Percentiles rank a stretch among this genome's conserved stretches.
These are phyloP conservation scores for Scrobipalpa costella DNA, from an alignment of 2,888 invertebrate genomes.

Conservation along the genomic window DNA sequence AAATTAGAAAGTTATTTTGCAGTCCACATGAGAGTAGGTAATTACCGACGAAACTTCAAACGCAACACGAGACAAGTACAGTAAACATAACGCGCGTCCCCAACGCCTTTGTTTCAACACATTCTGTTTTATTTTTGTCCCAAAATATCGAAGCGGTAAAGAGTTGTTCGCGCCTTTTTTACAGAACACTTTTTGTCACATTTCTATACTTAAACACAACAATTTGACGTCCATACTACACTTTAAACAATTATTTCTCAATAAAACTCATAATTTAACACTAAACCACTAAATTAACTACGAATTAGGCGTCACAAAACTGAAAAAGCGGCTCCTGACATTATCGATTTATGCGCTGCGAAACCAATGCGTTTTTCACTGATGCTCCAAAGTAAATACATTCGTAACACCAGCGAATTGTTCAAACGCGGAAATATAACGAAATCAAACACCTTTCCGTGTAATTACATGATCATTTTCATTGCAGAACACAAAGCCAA, in stretches of 20 bases:
- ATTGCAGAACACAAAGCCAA: constrained; percentile 76
- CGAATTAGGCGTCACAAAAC: constrained; percentile 57
- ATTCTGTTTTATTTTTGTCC: constrained; percentile 49
- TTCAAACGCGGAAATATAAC: constrained; percentile 47
- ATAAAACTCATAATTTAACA: constrained; percentile 31
- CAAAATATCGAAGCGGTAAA: constrained; percentile 48
- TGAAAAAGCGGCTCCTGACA: constrained; percentile 74
- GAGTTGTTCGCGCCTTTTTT: constrained; percentile 74
- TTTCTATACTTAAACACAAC: constrained; percentile 35
- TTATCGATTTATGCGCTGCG: constrained; percentile 72
- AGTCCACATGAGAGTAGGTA: constrained; percentile 46
- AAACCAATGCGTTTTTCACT: constrained; percentile 48
- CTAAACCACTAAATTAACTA: constrained; percentile 44
- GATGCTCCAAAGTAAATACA: constrained; percentile 46
- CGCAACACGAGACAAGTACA: constrained; percentile 36
- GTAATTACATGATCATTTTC: constrained; percentile 64
- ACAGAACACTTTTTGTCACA: constrained; percentile 48
- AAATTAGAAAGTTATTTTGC: constrained; percentile 51
- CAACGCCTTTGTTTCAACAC: constrained; percentile 50
- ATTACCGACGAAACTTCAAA: constrained; percentile 40
- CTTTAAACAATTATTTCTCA: constrained; percentile 34
- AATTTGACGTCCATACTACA: constrained; percentile 35
- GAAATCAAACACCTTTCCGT: constrained; percentile 45
- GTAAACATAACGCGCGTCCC: constrained; percentile 37
- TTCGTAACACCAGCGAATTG: constrained; percentile 40